Base-by-base conservation (phyloP, 1,140 invertebrate genomes). In the Cyclina sinensis region DNA sequence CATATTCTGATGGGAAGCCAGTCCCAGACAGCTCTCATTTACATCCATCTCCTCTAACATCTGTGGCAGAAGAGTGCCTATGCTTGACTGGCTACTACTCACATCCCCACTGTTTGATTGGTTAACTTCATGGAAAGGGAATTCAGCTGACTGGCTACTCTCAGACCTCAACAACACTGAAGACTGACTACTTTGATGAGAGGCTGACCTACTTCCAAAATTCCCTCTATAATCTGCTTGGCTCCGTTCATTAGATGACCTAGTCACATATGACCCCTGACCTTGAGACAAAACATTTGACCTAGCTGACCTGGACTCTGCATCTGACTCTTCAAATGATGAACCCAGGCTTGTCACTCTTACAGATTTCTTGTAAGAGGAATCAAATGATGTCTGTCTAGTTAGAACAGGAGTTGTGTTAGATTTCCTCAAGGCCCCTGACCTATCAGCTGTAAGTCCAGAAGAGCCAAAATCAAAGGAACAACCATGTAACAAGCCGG, bases 1-100 rank as follows among this genome's bases (percentile, higher is more conserved):
- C 68, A 92, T 89, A 59, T 92, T 92, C 62, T 92, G 91, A 86
- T 92, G 91, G 14, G 91, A 89, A 30, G 90, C 90, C 54, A 92
- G 89, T 48, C 91, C 91, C 74, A 92, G 86, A 86, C 91, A 92
- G 65, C 91, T 92, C 70, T 92, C 91, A 88, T 92, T 92, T 12
- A 92, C 89, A 48, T 92, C 91, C 59, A 92, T 91, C 32, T 92
- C 91, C 54, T 91, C 88, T 51, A 91, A 68, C 81, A 92, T 89
- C 14, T 88, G 86, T 21, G 86, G 86, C 1, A 88, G 48, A 18
- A 79, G 57, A 16, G 59, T 87, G 1, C 85, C 76, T 30, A 88
- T n/a, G 54, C 68, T 88, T 18, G 78, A 73, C 39, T 88, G 78
- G 79, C 79, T 76, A 30, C 43, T 48, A 57, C 32, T 54, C 7